phyloP scores from a whole-genome alignment of 2,113 vertebrate genomes.

The Recurvirostra avosetta region DNA sequence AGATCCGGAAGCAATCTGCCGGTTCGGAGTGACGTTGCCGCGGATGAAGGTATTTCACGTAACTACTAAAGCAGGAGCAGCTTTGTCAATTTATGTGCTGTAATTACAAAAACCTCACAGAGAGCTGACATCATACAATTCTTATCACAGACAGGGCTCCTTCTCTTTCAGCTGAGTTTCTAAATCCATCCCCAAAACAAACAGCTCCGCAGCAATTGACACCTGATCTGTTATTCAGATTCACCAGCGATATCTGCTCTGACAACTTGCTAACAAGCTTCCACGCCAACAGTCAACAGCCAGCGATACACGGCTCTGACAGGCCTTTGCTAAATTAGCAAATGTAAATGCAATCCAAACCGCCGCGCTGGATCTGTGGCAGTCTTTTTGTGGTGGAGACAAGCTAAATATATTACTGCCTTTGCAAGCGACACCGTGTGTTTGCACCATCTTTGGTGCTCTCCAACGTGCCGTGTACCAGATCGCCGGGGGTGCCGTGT shows the following conservation, averaged over 20 bases:
- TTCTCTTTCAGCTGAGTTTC: not conserved
- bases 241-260: not conserved
- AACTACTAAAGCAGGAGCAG: not conserved
- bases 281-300: not conserved
- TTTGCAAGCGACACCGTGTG: accelerated
- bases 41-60: accelerated
- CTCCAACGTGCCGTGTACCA: accelerated
- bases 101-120: not conserved
- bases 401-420: not conserved
- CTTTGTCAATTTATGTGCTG: not conserved
- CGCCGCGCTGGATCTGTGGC: not conserved
- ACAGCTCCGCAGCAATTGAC: not conserved
- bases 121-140: not conserved
- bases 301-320: not conserved
- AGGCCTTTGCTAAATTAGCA: not conserved
- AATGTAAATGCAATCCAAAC: not conserved
- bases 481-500: accelerated
- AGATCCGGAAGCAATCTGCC: accelerated
- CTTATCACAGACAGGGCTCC: not conserved
- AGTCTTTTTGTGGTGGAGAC: not conserved
- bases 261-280: not conserved
- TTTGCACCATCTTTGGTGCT: accelerated
- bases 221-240: not conserved
- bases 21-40: accelerated
- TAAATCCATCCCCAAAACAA: not conserved